These are phyloP conservation scores for Lutraria rhynchaena DNA, from an alignment of 1,140 invertebrate species.

Conservation along the genomic window DNA sequence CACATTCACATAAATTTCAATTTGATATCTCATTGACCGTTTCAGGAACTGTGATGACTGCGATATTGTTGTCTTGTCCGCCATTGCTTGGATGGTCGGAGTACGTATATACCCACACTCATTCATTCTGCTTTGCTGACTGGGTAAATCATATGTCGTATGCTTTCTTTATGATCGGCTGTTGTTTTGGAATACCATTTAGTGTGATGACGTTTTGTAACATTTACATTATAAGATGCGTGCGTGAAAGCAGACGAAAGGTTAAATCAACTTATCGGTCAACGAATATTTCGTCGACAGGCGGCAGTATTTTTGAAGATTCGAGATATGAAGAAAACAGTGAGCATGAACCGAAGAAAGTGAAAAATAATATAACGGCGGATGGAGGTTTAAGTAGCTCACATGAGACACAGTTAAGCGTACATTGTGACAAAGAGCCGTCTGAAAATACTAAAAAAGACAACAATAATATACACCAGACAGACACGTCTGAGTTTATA, in stretches of 20 bases:
- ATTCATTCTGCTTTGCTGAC: conserved; percentile 72
- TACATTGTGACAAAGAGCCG: too few relatives aligned
- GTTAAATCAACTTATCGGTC: conserved; percentile 21
- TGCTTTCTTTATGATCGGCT: conserved; percentile 72
- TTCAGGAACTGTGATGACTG: conserved; percentile 63
- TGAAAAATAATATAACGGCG: background rate
- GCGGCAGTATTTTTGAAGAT: background rate
- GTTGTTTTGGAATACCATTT: conserved; percentile 73
- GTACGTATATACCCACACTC: conserved; percentile 62
- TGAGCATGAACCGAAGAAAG: background rate
- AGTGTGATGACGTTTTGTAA: conserved; percentile 70
- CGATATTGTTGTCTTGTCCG: conserved; percentile 57
- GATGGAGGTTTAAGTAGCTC: background rate
- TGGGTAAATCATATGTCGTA: conserved; percentile 70
- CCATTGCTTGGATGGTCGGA: conserved; percentile 64
- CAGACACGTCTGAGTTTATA: too few relatives aligned
- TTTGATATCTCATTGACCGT: conserved; percentile 6
- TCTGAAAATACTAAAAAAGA: background rate
- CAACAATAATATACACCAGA: too few relatives aligned
- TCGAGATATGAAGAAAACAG: background rate
- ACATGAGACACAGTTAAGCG: too few relatives aligned
- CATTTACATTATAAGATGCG: conserved; percentile 58
- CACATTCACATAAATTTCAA: too few relatives aligned
- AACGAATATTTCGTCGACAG: background rate
- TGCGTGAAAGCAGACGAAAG: conserved; percentile 55